Percentiles rank a stretch among this genome's conserved stretches.
Conservation (phyloP, 2,888 invertebrate species). For the Andricus curvator region DNA sequence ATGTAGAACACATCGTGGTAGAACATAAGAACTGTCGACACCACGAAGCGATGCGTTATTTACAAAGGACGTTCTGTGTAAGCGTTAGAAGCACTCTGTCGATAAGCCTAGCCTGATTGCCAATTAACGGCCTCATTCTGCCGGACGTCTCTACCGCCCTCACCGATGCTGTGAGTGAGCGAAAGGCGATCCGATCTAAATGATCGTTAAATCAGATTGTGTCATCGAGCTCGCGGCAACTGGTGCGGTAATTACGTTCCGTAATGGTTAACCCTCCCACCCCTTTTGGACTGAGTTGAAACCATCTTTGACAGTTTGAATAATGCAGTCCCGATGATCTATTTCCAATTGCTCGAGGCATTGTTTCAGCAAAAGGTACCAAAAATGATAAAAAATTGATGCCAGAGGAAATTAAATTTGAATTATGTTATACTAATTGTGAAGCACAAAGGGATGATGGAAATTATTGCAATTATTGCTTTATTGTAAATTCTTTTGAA, state of each 20-base stretch:
- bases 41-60: constrained; percentile 43
- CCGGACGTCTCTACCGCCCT: constrained; percentile 36
- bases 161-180: not conserved
- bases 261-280: constrained; percentile 41
- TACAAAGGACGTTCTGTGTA: constrained; percentile 57
- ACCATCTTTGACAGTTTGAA: constrained; percentile 42
- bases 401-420: too few species aligned
- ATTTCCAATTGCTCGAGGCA: constrained; percentile 9
- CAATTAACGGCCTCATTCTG: constrained; percentile 59
- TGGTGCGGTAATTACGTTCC: constrained; percentile 47
- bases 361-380: not conserved
- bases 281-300: constrained; percentile 29
- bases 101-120: constrained; percentile 58
- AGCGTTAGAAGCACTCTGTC: constrained; percentile 46
- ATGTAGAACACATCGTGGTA: not conserved
- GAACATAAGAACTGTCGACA: not conserved
- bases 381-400: not conserved
- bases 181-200: constrained; percentile 44
- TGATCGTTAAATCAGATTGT: constrained; percentile 52
- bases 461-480: too few species aligned
- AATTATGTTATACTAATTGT: too few species aligned
- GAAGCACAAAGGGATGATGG: too few species aligned
- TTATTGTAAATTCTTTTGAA: too few species aligned
- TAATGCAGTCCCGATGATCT: constrained; percentile 5
- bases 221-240: constrained; percentile 45